phyloP scores from a whole-genome alignment of 2,797 vertebrate species.

The Sebastes trivittatus region DNA sequence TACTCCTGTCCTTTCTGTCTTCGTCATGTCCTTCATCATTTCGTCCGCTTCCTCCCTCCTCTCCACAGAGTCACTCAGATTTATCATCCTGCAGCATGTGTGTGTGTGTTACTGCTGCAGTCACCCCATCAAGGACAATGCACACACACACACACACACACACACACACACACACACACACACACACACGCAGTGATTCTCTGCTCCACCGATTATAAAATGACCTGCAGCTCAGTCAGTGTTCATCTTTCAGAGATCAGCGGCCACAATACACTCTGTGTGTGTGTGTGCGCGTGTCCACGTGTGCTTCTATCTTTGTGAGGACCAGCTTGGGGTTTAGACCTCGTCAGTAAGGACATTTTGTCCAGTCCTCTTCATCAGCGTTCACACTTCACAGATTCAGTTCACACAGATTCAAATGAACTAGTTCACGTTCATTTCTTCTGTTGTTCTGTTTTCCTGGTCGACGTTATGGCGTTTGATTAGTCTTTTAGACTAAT shows the following conservation, averaged over 20 bases:
- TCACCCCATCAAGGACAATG: not conserved
- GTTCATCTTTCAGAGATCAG: slow-evolving; percentile 35
- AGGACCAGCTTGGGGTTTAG: not conserved
- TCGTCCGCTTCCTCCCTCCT: not conserved
- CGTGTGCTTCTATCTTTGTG: not conserved
- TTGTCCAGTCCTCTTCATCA: not conserved
- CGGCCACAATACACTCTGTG: not conserved
- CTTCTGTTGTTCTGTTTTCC: no score
- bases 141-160: not conserved
- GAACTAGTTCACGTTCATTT: no score
- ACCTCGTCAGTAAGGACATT: not conserved
- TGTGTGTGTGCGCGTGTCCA: not conserved
- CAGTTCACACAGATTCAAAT: no score
- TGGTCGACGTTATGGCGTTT: no score
- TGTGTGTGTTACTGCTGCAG: slow-evolving; percentile 14
- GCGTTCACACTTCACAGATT: no score
- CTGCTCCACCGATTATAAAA: slow-evolving; percentile 27
- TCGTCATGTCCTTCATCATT: not conserved
- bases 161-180: not conserved
- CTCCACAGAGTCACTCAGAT: slow-evolving; percentile 23
- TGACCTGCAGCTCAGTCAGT: slow-evolving; percentile 36
- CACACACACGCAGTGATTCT: not conserved
- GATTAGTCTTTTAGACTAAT: no score
- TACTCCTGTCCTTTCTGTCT: not conserved
- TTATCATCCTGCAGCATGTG: slow-evolving; percentile 49